Conservation (phyloP, 64 coral and sea anemone species). For the Montipora efflorescens region DNA sequence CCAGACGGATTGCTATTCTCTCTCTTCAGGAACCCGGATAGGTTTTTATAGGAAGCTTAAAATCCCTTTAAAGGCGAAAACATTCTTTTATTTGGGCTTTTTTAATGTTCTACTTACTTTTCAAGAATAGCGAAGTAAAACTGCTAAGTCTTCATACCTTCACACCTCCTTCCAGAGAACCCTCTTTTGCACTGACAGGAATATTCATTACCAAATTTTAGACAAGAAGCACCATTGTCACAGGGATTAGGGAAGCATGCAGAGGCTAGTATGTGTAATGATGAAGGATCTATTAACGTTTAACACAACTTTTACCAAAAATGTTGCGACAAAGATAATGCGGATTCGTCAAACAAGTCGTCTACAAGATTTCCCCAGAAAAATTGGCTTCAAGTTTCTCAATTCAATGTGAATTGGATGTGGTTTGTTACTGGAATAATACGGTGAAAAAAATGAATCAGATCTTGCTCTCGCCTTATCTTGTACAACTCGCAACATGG, state of each 20-base stretch:
- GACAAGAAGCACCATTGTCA: conserved; percentile 58
- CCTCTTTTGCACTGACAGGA: conserved; percentile 64
- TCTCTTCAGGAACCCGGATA: too few species aligned
- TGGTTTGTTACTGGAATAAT: too few species aligned
- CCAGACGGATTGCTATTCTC: too few species aligned
- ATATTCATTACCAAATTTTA: conserved; percentile 65
- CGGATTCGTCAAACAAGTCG: not conserved
- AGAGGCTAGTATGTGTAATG: conserved; percentile 34
- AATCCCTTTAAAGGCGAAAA: too few species aligned
- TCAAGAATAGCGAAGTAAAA: conserved; percentile 24
- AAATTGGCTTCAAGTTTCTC: too few species aligned
- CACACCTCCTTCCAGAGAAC: conserved; percentile 66
- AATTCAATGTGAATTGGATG: too few species aligned
- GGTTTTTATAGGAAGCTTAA: too few species aligned
- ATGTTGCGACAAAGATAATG: not conserved
- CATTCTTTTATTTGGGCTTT: too few species aligned
- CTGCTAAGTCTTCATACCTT: conserved; percentile 66
- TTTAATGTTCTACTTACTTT: not conserved
- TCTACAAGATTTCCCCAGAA: not conserved
- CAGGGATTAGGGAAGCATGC: conserved; percentile 73
- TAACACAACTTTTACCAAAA: not conserved
- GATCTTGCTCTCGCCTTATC: too few species aligned
- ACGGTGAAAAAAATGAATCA: too few species aligned
- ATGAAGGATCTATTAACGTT: conserved; percentile 11
- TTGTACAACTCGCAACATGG: too few species aligned